Conservation (phyloP, 2,797 vertebrate species). For the Notamacropus eugenii region DNA sequence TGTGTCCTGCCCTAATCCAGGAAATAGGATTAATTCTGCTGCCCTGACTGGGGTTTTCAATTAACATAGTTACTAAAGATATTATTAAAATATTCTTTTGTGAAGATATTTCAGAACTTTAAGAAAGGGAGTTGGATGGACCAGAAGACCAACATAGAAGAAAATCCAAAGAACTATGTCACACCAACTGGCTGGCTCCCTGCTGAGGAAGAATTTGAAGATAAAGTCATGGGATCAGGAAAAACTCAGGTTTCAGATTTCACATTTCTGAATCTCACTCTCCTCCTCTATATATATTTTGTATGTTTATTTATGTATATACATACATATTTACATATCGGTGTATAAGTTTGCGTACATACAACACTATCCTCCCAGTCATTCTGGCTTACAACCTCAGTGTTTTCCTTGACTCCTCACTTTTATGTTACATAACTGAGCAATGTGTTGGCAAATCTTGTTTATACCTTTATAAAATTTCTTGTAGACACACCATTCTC, state of each 20-base stretch:
- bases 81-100: background rate
- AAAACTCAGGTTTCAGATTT: background rate
- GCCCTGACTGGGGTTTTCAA: slow-evolving; percentile 2
- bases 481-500: background rate
- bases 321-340: background rate
- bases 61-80: background rate
- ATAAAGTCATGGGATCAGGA: background rate
- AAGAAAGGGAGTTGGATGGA: background rate
- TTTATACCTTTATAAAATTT: background rate
- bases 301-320: background rate
- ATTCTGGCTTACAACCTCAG: background rate
- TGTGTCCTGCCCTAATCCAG: background rate
- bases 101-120: background rate
- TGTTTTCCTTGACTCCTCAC: background rate
- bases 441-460: background rate
- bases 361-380: background rate
- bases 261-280: background rate
- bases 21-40: background rate
- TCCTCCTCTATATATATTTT: background rate
- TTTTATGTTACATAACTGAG: background rate
- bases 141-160: background rate
- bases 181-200: background rate
- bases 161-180: background rate
- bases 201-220: background rate
- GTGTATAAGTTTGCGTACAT: background rate